These are phyloP conservation scores for Siniperca knerii DNA, from an alignment of 2,113 vertebrate species.

Conservation along the genomic window DNA sequence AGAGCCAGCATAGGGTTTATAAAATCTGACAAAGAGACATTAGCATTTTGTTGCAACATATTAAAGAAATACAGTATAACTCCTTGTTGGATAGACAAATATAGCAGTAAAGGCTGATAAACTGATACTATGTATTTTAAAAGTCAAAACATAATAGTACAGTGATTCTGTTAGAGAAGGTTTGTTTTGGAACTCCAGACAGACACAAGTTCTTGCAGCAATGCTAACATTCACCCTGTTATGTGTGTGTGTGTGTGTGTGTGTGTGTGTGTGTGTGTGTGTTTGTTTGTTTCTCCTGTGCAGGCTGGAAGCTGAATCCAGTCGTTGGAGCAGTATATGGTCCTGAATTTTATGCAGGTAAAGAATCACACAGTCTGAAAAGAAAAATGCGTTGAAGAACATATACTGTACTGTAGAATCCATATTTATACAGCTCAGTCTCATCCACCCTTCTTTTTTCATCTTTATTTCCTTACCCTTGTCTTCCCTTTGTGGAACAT, in stretches of 20 bases:
- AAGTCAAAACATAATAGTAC: not conserved
- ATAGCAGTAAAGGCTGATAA: too few relatives aligned
- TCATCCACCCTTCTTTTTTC: not conserved
- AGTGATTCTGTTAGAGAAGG: not conserved
- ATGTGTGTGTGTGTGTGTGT: not conserved
- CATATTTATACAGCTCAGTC: not conserved
- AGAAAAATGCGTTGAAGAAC: not conserved
- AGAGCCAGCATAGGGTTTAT: not conserved
- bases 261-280: conserved; percentile 12
- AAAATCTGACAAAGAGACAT: not conserved
- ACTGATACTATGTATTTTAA: not conserved
- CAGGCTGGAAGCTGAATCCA: conserved; percentile 75
- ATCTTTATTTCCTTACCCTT: not conserved
- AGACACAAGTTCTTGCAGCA: not conserved
- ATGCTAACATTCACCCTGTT: not conserved
- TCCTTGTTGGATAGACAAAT: not conserved
- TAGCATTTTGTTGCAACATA: not conserved
- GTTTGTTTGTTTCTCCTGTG: conserved; percentile 17
- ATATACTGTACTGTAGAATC: not conserved
- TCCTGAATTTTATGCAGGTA: conserved; percentile 74
- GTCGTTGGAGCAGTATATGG: conserved; percentile 67
- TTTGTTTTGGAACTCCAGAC: not conserved
- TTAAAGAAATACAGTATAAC: not conserved
- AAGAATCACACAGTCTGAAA: conserved; percentile 10
- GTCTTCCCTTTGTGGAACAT: not conserved